Base-by-base conservation (phyloP, 2,797 vertebrate genomes). In the Periparus ater region DNA sequence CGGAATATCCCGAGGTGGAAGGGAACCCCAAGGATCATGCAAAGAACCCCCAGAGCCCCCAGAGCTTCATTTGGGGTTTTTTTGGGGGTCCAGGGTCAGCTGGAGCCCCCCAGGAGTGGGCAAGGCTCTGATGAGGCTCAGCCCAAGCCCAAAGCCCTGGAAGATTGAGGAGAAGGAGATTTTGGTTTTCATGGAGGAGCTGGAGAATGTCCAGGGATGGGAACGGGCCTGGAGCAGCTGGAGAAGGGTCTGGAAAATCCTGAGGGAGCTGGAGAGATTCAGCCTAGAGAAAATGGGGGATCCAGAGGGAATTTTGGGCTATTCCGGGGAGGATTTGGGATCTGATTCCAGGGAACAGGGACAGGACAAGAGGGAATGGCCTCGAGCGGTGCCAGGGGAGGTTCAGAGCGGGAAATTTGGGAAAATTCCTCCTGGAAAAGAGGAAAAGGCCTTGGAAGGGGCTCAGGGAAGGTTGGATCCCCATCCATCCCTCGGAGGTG, bases 171-270 rank as follows among this genome's bases (percentile, higher is more conserved):
- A 54, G 14, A 48, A 77, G 13, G 22, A 25, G 4, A 4, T 3
- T 50, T 17, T 7, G 9, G 11, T 1, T 9, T 47, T 18, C 45
- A 1, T 0, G 1, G 47, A 61, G 40, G 47, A 32, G 8, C 23
- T 38, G 72, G 23, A 54, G 19, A 0, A 0, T 4, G 26, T 2
- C 4, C 54, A 29, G 83, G 7, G 62, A 20, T 6, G 32, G 66
- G 22, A 50, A 50, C 0, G 0, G 34, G 2, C 58, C 26, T 71
- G 82, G 65, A 32, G 26, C 7, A 26, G 55, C 10, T 1, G 55
- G 55, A 62, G 7, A 53, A 61, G 29, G n/a, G 19, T 0, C 0
- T 47, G 55, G 48, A 42, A 8, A 38, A 21, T 34, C 48, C 54
- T 29, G 23, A 27, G 13, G 29, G 34, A 48, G 13, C 13, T 48